Evolutionary conservation across 2,113 vertebrate genomes (phyloP).

Genomic region (Mus pahari): DNA sequence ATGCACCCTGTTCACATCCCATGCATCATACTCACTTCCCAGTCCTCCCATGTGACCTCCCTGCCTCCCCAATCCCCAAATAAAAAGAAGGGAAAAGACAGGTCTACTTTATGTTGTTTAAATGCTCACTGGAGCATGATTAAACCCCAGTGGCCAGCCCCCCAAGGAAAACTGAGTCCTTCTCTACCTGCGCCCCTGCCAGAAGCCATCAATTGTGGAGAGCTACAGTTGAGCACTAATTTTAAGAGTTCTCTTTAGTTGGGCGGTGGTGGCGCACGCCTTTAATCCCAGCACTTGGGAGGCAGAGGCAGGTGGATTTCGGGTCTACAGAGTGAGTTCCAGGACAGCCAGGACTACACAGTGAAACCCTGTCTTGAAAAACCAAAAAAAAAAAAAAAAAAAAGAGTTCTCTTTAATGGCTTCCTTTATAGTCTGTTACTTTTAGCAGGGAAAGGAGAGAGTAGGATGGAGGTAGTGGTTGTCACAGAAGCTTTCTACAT

Average conservation of each 20-base stretch:
- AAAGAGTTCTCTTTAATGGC: neutral
- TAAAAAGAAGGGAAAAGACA: neutral
- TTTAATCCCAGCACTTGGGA: too few species aligned
- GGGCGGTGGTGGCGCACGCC: too few species aligned
- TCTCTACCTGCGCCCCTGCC: neutral
- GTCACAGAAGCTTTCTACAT: neutral
- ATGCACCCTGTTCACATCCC: neutral
- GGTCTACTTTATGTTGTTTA: neutral
- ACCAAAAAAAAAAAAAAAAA: too few species aligned
- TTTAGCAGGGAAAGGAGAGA: neutral
- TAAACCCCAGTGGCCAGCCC: neutral
- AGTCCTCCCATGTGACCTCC: neutral
- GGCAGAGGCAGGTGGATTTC: too few species aligned
- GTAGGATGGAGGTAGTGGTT: neutral
- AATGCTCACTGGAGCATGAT: neutral
- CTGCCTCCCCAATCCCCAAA: neutral
- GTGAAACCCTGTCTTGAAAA: too few species aligned
- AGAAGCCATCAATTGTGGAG: neutral
- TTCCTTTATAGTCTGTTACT: neutral
- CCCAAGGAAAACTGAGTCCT: neutral
- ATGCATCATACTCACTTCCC: neutral
- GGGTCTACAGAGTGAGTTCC: too few species aligned
- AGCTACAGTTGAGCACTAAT: neutral
- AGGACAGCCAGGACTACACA: too few species aligned
- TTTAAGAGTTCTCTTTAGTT: neutral